Evolutionary conservation across 2,888 invertebrate genomes (phyloP), one percentile per base, ranked within the genome.

Genomic region (Ferdinandea cuprea): DNA sequence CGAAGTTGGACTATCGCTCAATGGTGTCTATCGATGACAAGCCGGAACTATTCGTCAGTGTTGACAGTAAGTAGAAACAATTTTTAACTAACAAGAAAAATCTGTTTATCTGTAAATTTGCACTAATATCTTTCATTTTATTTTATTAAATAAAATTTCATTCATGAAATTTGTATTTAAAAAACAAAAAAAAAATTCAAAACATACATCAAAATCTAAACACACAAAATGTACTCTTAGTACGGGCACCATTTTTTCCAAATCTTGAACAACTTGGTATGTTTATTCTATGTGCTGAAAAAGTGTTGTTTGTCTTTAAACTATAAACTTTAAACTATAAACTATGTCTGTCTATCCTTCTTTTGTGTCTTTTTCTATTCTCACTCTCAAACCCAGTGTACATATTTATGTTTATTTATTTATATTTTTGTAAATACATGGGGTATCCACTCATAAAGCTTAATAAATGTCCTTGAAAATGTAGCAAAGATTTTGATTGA

Each of bases 11-110:
- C 91, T 97, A 97, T 91, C 94, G 96, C 89, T 97, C 96, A 89
- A 96, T 97, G 96, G 97, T 97, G 84, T 97, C 97, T 19, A 96
- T 97, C 85, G 97, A 97, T 88, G 98, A 98, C 90, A 97, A 97
- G 94, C 97, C 98, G 3, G 98, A 98, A 91, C 93, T 98, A 86
- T 98, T 98, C 92, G 96, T 96, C 86, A 96, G 97, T 58, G 96
- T 98, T 89, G 97, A 98, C 91, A 97, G 97, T 97, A 91, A 95
- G 97, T 95, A 85, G 8, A 13, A 5, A 40, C 13, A 40, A 7
- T 40, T 80, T 6, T 6, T 48, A 25, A 30, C 3, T 52, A 13
- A 69, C 59, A 56, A 73, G n/a, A n/a, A n/a, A n/a, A n/a, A n/a
- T n/a, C n/a, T 81, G 54, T 50, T 37, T 11, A 11, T 52, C n/a